These are phyloP conservation scores for Ancistrus triradiatus DNA, from an alignment of 2,113 vertebrate species.

Conservation along the genomic window DNA sequence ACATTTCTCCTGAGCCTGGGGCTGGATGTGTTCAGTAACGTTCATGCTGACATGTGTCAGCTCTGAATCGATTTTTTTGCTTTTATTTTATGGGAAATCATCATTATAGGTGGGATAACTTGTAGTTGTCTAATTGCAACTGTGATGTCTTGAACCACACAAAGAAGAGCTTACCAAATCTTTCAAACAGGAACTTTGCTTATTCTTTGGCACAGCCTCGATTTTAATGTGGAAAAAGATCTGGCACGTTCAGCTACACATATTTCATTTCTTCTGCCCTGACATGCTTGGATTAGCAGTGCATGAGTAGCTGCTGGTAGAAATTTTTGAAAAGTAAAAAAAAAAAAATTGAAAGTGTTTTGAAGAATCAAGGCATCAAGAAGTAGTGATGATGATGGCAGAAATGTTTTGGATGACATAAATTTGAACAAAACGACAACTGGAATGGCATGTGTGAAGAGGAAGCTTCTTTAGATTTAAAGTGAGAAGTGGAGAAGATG, in stretches of 20 bases:
- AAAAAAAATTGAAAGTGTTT: too few relatives aligned
- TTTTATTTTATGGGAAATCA: not conserved
- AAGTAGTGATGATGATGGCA: too few relatives aligned
- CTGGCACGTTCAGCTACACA: too few relatives aligned
- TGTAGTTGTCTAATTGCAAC: too few relatives aligned
- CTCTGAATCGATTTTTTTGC: not conserved
- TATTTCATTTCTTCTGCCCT: not conserved
- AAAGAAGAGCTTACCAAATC: not conserved
- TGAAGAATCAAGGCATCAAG: too few relatives aligned
- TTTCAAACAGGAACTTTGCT: not conserved
- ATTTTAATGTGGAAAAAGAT: not conserved
- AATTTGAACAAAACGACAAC: too few relatives aligned
- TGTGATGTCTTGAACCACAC: too few relatives aligned
- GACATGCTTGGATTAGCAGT: conserved; percentile 13
- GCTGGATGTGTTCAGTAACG: conserved; percentile 3
- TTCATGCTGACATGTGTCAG: not conserved
- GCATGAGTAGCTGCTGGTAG: too few relatives aligned
- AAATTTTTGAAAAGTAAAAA: not conserved
- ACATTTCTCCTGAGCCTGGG: conserved; percentile 1
- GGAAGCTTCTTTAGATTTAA: conserved; percentile 24
- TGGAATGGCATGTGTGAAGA: not conserved
- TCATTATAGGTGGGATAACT: too few relatives aligned
- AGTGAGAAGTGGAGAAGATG: conserved; percentile 55
- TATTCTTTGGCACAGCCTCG: not conserved
- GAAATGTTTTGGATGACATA: too few relatives aligned